Evolutionary conservation across 2,888 invertebrate species (phyloP).

Genomic region (Leptinotarsa tumamoca): DNA sequence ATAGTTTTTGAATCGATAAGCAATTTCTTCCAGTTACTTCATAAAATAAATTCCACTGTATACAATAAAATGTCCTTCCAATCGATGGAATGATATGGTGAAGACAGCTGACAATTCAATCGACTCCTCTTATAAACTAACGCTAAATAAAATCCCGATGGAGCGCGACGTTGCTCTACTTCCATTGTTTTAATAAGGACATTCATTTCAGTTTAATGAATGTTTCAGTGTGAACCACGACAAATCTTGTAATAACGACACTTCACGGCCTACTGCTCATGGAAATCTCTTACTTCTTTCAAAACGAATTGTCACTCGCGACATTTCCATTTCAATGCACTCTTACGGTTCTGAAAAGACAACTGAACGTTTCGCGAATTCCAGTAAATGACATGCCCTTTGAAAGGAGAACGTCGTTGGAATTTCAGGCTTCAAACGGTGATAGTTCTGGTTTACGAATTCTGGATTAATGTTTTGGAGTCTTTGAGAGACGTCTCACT

Average conservation of each 20-base stretch:
- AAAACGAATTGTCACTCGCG: conserved; percentile 6
- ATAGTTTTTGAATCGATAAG: not conserved
- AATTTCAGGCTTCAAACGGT: conserved; percentile 8
- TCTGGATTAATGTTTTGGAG: not conserved
- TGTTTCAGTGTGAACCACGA: conserved; percentile 17
- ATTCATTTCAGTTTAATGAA: conserved; percentile 15
- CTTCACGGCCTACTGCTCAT: conserved; percentile 13
- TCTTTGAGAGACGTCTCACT: not conserved
- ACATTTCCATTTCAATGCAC: conserved; percentile 18
- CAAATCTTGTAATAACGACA: conserved; percentile 20
- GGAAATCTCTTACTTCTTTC: conserved; percentile 15
- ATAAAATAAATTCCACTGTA: not conserved
- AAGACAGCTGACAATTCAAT: conserved; percentile 6
- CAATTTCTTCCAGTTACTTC: not conserved
- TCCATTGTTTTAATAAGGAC: conserved; percentile 14
- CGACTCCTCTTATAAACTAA: not conserved
- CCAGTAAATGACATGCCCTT: conserved; percentile 16
- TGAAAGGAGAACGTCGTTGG: conserved; percentile 7
- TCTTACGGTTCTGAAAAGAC: conserved; percentile 15
- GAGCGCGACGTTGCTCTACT: not conserved
- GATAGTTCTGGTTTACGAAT: conserved; percentile 7
- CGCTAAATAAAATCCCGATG: not conserved
- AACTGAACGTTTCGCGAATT: conserved; percentile 13
- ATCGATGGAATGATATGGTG: not conserved
- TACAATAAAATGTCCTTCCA: not conserved